Evolutionary conservation across 53 echinoderm and acorn worm species (phyloP), one percentile per base, ranked within the genome.

Genomic region (Holothuria leucospilota): DNA sequence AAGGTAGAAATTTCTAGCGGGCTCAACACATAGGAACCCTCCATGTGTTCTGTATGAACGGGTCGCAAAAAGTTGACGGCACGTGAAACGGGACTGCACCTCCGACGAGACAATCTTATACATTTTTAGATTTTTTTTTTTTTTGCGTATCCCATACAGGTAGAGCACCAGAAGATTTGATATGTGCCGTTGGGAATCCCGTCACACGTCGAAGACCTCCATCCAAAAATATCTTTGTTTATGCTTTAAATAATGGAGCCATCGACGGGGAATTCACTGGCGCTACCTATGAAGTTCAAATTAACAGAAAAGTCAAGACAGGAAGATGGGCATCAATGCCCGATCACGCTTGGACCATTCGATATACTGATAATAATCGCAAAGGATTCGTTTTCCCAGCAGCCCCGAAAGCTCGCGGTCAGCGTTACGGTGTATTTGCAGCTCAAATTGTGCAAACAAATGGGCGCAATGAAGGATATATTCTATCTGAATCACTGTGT

Each of bases 101-200:
- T 34, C 34, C 34, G 3, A 34, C 34, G 3, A 3, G 34, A 34
- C 34, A 34, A 34, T 34, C 34, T 34, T 34, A 34, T 1, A 34
- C 34, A 34, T 34, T 34, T 34, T 34, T 34, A 3, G 34, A 3
- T 2, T 34, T 34, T 1, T 69, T 69, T 34, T 1, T 69, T 69
- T 24, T 62, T n/a, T 20, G 2, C 13, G n/a, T 69, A 4, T 29
- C n/a, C 8, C 5, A 24, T 29, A 77, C 52, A 77, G 77, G 77
- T 51, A 8, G 27, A 28, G 52, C 7, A 13, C 77, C 51, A 8
- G 27, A 20, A 13, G 77, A 77, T 25, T 52, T 77, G 52, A 77
- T 77, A 49, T 77, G 77, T 6, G 77, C 77, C 53, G 53, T 77
- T 1, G 53, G 46, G 23, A 77, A 77, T 52, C 77, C 77, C 15